Conservation (phyloP, 2,888 invertebrate genomes). For the Callinectes sapidus region DNA sequence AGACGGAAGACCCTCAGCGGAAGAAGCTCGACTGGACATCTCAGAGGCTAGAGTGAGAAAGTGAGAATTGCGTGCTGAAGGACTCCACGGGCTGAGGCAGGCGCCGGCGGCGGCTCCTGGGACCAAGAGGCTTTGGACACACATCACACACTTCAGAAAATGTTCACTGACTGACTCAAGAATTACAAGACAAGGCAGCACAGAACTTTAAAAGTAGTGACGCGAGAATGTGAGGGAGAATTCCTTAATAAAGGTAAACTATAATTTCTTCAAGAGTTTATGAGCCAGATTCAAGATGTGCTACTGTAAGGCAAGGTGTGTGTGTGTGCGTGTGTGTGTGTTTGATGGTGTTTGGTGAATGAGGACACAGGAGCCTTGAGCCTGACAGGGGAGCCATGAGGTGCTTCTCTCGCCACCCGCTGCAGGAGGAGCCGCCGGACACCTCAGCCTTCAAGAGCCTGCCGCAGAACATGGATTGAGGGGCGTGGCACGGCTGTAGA, state of each 20-base stretch:
- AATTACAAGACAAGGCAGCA: neutral
- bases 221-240: neutral
- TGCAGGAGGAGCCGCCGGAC: constrained; percentile 4
- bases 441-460: constrained; percentile 9
- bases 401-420: neutral
- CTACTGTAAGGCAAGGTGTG: constrained; percentile 12
- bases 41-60: constrained; percentile 42
- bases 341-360: neutral
- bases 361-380: neutral
- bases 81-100: constrained; percentile 30
- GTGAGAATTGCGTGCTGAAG: constrained; percentile 23
- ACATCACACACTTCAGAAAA: neutral
- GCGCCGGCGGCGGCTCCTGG: neutral
- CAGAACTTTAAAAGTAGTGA: neutral
- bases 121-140: constrained; percentile 14
- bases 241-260: neutral
- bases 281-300: neutral
- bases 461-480: neutral
- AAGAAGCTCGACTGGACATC: constrained; percentile 47
- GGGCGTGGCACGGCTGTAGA: neutral
- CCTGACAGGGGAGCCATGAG: neutral
- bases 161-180: constrained; percentile 30
- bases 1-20: constrained; percentile 52
- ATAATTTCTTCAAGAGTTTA: constrained; percentile 6
- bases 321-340: neutral